Percentiles rank a stretch among this genome's conserved stretches.
phyloP scores from a whole-genome alignment of 2,888 invertebrate species.

The Rhaphigaster nebulosa region DNA sequence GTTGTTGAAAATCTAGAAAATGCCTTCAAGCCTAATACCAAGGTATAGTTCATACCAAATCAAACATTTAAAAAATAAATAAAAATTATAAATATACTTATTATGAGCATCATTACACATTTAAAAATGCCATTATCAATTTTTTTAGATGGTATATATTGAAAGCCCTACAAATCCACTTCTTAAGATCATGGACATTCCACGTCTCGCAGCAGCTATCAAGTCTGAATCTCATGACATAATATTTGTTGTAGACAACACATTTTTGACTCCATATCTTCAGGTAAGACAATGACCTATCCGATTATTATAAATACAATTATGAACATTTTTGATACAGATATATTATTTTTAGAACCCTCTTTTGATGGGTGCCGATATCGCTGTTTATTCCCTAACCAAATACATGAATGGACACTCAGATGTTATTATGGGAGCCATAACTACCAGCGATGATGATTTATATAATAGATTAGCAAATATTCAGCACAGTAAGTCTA shows the following conservation, averaged over 20 bases:
- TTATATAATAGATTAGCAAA: constrained; percentile 82
- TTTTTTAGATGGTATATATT: no score
- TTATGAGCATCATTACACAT: no score
- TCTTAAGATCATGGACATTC: constrained; percentile 89
- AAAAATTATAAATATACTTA: no score
- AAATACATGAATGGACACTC: constrained; percentile 99
- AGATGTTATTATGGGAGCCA: constrained; percentile 96
- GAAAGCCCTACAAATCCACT: constrained; percentile 98
- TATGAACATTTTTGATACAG: no score
- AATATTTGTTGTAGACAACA: constrained; percentile 89
- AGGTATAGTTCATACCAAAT: constrained; percentile 72
- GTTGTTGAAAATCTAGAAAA: constrained; percentile 76
- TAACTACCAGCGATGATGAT: constrained; percentile 80
- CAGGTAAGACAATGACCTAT: no score
- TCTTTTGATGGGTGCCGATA: constrained; percentile 89
- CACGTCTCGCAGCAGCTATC: constrained; percentile 72
- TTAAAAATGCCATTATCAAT: no score
- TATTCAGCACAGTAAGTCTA: constrained; percentile 84
- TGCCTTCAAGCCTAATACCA: constrained; percentile 85
- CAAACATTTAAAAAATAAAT: no score
- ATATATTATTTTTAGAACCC: constrained; percentile 76
- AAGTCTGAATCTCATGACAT: constrained; percentile 72
- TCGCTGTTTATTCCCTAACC: constrained; percentile 91
- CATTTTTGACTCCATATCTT: constrained; percentile 71
- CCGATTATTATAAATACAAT: no score